Conservation (phyloP, 2,113 vertebrate genomes). For the Megalops atlanticus region DNA sequence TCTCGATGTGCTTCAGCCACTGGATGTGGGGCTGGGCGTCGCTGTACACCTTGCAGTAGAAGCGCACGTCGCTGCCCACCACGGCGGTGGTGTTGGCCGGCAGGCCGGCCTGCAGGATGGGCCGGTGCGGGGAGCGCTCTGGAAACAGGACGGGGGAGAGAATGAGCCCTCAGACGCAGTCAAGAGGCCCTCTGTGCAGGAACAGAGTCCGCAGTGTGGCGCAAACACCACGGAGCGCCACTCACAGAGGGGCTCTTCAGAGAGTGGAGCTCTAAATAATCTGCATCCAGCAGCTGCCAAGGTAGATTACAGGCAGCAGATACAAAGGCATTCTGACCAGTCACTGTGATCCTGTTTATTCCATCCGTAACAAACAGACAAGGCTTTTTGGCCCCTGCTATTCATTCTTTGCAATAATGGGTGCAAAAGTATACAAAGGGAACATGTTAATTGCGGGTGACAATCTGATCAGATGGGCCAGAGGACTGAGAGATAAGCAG, state of each 20-base stretch:
- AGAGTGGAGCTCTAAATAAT: neutral
- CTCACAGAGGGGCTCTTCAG: neutral
- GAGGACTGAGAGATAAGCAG: conserved; percentile 31
- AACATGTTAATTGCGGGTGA: conserved; percentile 20
- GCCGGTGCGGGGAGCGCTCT: conserved; percentile 95
- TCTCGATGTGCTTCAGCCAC: conserved; percentile 93
- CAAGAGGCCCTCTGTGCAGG: neutral
- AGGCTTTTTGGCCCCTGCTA: neutral
- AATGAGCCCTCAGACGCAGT: neutral
- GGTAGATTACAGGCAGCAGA: neutral
- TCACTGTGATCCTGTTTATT: neutral
- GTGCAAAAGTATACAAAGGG: conserved; percentile 8
- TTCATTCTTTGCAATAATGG: conserved; percentile 17
- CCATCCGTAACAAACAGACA: conserved; percentile 9
- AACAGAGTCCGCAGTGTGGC: neutral
- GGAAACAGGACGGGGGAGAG: conserved; percentile 30
- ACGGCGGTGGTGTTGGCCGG: conserved; percentile 90
- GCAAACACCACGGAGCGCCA: neutral
- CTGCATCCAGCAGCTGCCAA: neutral
- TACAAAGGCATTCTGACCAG: neutral
- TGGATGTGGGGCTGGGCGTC: conserved; percentile 97
- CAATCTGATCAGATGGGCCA: conserved; percentile 37
- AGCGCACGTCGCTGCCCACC: conserved; percentile 87
- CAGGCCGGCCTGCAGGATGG: conserved; percentile 93
- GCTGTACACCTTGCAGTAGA: conserved; percentile 95